These are phyloP conservation scores for Halotydeus destructor DNA, from an alignment of 1,140 invertebrate genomes.

Conservation along the genomic window DNA sequence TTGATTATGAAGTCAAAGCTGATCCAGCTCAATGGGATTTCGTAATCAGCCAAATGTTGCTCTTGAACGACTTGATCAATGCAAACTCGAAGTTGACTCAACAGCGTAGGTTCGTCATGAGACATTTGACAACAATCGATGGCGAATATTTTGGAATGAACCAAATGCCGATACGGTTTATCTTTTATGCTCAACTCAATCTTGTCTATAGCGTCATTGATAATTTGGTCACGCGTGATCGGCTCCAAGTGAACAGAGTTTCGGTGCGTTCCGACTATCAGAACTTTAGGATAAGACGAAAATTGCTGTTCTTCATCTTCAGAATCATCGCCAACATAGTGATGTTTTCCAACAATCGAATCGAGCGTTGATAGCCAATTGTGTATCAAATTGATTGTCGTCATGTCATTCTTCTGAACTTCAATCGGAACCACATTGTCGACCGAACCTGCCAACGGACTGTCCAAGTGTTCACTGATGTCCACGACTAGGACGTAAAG, in stretches of 20 bases:
- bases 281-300: slow-evolving; percentile 7
- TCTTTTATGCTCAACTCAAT: slow-evolving; percentile 5
- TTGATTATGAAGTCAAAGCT: slow-evolving; percentile 25
- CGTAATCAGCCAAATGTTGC: slow-evolving; percentile 10
- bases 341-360: slow-evolving; percentile 7
- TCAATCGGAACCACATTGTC: background rate
- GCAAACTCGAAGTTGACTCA: background rate
- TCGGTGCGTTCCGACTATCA: slow-evolving; percentile 11
- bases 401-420: slow-evolving; percentile 6
- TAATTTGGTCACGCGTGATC: slow-evolving; percentile 10
- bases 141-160: slow-evolving; percentile 8
- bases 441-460: slow-evolving; percentile 1
- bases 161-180: slow-evolving; percentile 7
- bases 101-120: slow-evolving; percentile 2
- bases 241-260: slow-evolving; percentile 11
- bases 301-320: background rate
- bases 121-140: slow-evolving; percentile 10
- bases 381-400: slow-evolving; percentile 14
- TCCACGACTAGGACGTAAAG: slow-evolving; percentile 29
- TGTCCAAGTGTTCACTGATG: slow-evolving; percentile 23
- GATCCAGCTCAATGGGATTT: slow-evolving; percentile 27
- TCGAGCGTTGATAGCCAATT: slow-evolving; percentile 17
- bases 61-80: slow-evolving; percentile 7
- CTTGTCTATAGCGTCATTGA: slow-evolving; percentile 9
- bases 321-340: background rate